Evolutionary conservation across 2,888 invertebrate genomes (phyloP).

Genomic region (Aphelenchoides bicaudatus): DNA sequence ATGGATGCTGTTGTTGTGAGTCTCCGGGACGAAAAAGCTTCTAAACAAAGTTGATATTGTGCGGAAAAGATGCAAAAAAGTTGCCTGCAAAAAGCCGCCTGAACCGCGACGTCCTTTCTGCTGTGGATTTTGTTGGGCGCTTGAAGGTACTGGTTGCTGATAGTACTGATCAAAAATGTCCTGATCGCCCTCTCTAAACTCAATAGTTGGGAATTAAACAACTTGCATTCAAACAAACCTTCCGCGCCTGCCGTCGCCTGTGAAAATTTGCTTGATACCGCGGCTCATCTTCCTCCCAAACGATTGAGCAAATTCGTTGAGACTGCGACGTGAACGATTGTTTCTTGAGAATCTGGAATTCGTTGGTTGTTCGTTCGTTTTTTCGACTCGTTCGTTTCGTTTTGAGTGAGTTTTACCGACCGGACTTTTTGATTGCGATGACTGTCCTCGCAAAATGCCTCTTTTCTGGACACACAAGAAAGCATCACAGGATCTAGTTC

Average conservation of each 20-base stretch:
- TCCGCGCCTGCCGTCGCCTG: neutral
- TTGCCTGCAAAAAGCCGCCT: constrained; percentile 25
- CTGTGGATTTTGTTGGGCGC: neutral
- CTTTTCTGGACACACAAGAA: too few species aligned
- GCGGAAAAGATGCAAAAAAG: neutral
- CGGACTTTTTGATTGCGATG: too few species aligned
- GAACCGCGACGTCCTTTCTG: constrained; percentile 23
- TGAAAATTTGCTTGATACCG: neutral
- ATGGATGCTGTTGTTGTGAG: constrained; percentile 17
- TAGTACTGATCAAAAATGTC: neutral
- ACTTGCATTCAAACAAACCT: neutral
- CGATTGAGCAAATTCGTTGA: too few species aligned
- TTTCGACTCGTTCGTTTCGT: neutral
- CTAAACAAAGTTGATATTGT: constrained; percentile 20
- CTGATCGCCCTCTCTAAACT: neutral
- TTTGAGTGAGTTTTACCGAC: too few species aligned
- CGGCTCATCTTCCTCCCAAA: constrained; percentile 8
- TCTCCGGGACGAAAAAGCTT: constrained; percentile 27
- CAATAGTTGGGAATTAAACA: too few species aligned
- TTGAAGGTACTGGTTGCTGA: neutral
- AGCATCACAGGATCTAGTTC: constrained; percentile 4
- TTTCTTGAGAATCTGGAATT: too few species aligned
- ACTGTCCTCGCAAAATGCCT: too few species aligned
- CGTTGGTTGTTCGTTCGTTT: constrained; percentile 1
- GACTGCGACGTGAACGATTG: too few species aligned